A percentile compares a stretch with the other conserved stretches of the same genome.
phyloP scores from a whole-genome alignment of 2,113 vertebrate genomes.

The Chloropsis cyanopogon region DNA sequence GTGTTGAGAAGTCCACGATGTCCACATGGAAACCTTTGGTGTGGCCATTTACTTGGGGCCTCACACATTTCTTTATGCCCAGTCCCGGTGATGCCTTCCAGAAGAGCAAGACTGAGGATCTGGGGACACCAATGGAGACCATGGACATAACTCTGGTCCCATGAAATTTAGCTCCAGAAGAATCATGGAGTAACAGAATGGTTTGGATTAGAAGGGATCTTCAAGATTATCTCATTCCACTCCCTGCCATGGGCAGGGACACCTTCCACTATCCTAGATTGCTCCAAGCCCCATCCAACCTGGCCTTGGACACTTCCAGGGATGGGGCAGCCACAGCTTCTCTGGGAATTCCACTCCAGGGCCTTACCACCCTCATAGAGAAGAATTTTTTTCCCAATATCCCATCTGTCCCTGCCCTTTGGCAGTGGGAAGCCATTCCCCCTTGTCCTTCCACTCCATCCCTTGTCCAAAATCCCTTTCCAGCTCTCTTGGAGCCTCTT shows the following conservation, averaged over 20 bases:
- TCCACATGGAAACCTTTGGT: neutral
- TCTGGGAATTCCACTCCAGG: neutral
- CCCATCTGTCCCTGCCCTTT: neutral
- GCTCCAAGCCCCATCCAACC: neutral
- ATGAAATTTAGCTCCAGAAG: neutral
- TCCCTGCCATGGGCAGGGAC: neutral
- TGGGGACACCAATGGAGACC: neutral
- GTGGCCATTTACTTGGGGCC: accelerated
- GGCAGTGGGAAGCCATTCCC: neutral
- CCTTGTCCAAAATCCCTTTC: neutral
- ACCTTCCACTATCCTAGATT: accelerated
- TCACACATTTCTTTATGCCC: accelerated
- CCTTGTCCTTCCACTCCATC: neutral
- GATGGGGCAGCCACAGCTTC: neutral
- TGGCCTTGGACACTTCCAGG: neutral
- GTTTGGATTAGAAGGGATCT: neutral
- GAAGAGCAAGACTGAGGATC: neutral
- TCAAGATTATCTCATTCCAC: neutral
- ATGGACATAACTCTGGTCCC: neutral
- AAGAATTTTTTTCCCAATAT: neutral
- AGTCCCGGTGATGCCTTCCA: neutral
- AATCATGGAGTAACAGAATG: neutral
- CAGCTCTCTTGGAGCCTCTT: neutral
- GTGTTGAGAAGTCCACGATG: accelerated
- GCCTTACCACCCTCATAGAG: accelerated